These are phyloP conservation scores for Corythornis leucogaster DNA, from an alignment of 2,797 vertebrate genomes.

Conservation along the genomic window DNA sequence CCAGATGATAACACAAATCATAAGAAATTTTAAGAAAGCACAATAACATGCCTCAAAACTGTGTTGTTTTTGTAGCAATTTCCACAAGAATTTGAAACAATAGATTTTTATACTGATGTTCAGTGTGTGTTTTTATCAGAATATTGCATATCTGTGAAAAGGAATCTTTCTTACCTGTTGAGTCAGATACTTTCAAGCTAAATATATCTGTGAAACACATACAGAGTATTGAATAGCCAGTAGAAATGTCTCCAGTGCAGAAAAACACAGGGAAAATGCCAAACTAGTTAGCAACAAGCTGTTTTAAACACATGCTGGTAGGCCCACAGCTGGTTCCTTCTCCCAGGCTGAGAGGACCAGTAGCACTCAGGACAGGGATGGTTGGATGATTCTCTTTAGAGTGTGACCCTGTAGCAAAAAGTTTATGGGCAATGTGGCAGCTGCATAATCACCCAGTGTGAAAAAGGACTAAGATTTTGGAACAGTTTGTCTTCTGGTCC, in stretches of 20 bases:
- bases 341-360: neutral
- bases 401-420: accelerated
- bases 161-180: neutral
- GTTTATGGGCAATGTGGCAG: neutral
- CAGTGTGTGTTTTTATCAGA: neutral
- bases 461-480: neutral
- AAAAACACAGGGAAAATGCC: neutral
- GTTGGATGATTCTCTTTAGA: neutral
- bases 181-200: neutral
- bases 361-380: neutral
- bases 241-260: neutral
- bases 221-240: neutral
- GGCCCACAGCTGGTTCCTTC: neutral
- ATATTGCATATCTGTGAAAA: neutral
- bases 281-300: neutral
- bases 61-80: neutral
- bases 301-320: accelerated
- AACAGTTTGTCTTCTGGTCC: neutral
- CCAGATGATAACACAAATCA: neutral
- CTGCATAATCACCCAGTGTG: neutral
- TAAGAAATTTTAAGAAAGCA: neutral
- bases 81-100: neutral
- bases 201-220: neutral
- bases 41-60: neutral
- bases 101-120: neutral